Base-by-base conservation (phyloP, 2,113 vertebrate genomes). In the Dolichotis patagonum region DNA sequence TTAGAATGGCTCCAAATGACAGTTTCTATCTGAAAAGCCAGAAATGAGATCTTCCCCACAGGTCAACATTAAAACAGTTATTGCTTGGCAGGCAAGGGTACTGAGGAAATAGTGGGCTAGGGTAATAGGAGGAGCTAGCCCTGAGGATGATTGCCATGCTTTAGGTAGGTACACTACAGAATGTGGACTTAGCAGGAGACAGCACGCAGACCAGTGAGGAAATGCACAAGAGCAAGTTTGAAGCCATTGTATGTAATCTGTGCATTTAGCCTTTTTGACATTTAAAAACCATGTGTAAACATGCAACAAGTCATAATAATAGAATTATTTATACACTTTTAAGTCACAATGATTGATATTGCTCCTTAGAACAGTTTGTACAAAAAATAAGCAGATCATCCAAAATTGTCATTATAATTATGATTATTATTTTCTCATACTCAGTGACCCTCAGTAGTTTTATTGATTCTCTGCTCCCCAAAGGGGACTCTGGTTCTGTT, bases 361-460 rank as follows among this genome's bases (percentile, higher is more conserved):
- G 14, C 2, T n/a, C 65, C 14, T 78, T 58, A 73, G 54, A 65
- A 17, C 13, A 96, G 5, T 75, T 56, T 46, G 4, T 16, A 71
- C 52, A 65, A 95, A 96, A 86, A 94, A 92, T 65, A 88, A 24
- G 35, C 35, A 88, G 22, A 56, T 20, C 38, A 7, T 67, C 28
- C 19, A 13, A 56, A 92, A 60, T 14, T 83, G 22, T 60, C 22
- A 41, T 41, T 41, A 83, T 38, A 11, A 41, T 41, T 41, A 83
- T 38, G 38, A 58, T 60, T 63, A 28, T 38, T 62, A 62, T 32
- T 85, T 49, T 65, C 9, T 85, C 13, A 43, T 63, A 43, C 43
- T 14, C 26, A 62, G 7, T 30, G 38, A 43, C 58, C 58, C 26
- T 38, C 16, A n/a, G 22, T 62, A 41, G n/a, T 43, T 41, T 60